Percentiles rank a stretch among this genome's conserved stretches.
These are phyloP conservation scores for Artibeus jamaicensis DNA, from an alignment of 2,797 vertebrate species.

Conservation along the genomic window DNA sequence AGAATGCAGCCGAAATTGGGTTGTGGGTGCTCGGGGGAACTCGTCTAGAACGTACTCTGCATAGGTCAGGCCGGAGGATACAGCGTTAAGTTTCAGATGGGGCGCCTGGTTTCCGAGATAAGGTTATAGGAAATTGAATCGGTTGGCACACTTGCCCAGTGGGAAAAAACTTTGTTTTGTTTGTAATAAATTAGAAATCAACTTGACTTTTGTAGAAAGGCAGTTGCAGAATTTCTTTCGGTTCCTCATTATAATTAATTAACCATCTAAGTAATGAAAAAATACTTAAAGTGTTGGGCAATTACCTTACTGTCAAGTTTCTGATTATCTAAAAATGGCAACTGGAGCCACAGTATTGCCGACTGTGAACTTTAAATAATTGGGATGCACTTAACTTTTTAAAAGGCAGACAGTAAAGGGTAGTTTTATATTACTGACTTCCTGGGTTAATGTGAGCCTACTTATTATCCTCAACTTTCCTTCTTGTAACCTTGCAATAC, in stretches of 20 bases:
- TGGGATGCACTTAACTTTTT: not conserved
- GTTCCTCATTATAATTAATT: not conserved
- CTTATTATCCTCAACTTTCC: not conserved
- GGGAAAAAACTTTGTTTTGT: conserved; percentile 31
- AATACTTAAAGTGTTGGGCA: not conserved
- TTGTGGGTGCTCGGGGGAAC: not conserved
- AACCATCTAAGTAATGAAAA: not conserved
- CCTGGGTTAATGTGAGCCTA: not conserved
- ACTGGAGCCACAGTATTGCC: not conserved
- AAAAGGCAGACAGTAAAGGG: not conserved
- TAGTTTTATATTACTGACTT: conserved; percentile 33
- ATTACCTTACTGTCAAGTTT: not conserved
- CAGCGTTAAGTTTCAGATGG: not conserved
- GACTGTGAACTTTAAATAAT: not conserved
- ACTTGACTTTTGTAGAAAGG: conserved; percentile 11
- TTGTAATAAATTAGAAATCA: conserved; percentile 12
- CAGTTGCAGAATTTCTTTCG: conserved; percentile 17
- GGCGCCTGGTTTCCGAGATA: not conserved
- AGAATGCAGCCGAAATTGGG: conserved; percentile 52
- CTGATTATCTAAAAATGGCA: conserved; percentile 34
- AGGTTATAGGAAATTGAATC: conserved; percentile 5
- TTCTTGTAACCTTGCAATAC: conserved; percentile 22
- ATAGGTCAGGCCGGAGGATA: not conserved
- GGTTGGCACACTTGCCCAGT: not conserved
- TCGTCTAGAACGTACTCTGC: not conserved